phyloP scores from a whole-genome alignment of 2,888 invertebrate species.

The Dryocosmus kuriphilus region DNA sequence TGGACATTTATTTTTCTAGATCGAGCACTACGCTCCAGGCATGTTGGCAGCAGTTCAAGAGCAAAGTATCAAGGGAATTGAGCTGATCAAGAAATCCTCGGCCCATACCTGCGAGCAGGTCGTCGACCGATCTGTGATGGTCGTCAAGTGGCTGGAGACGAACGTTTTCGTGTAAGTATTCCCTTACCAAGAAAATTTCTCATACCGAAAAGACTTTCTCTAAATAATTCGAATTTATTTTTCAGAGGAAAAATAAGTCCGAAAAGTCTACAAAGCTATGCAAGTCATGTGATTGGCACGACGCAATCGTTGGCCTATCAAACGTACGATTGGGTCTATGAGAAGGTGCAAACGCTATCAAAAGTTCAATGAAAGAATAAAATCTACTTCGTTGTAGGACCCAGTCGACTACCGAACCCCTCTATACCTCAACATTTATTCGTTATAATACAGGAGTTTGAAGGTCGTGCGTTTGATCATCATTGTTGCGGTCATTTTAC shows the following conservation, averaged over 20 bases:
- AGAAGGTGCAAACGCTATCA: constrained; percentile 87
- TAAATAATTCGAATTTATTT: constrained; percentile 57
- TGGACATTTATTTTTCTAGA: no score
- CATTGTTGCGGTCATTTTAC: constrained; percentile 70
- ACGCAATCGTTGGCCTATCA: constrained; percentile 84
- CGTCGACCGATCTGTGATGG: constrained; percentile 64
- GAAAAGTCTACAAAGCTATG: constrained; percentile 86
- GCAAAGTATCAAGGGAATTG: constrained; percentile 73
- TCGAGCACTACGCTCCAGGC: constrained; percentile 87
- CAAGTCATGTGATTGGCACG: constrained; percentile 83
- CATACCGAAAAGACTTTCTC: constrained; percentile 24
- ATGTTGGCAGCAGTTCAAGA: constrained; percentile 82
- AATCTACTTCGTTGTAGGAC: constrained; percentile 8
- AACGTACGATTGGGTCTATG: constrained; percentile 87
- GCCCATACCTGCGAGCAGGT: constrained; percentile 65
- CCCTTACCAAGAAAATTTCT: constrained; percentile 13
- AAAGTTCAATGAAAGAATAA: constrained; percentile 81
- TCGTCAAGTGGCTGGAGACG: constrained; percentile 82
- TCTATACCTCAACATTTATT: constrained; percentile 71
- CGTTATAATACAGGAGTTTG: constrained; percentile 63
- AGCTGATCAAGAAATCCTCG: constrained; percentile 66
- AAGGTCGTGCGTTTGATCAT: constrained; percentile 59
- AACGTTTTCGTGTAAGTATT: constrained; percentile 89
- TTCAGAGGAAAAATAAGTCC: constrained; percentile 88
- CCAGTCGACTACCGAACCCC: constrained; percentile 45